Conservation (phyloP, 2,113 vertebrate species). For the Lepisosteus oculatus region DNA sequence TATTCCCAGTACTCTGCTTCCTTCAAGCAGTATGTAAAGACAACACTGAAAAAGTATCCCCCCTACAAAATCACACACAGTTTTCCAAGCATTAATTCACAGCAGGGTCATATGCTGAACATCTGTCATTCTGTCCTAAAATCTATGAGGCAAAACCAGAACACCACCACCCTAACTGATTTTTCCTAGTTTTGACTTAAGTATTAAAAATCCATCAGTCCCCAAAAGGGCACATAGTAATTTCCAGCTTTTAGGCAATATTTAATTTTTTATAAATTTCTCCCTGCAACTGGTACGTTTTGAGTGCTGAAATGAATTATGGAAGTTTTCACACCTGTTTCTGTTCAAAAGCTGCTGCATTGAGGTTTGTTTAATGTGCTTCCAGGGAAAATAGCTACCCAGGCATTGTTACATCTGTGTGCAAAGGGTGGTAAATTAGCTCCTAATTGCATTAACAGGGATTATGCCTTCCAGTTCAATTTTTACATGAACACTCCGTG, state of each 20-base stretch:
- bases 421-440: slow-evolving; percentile 89
- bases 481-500: slow-evolving; percentile 81
- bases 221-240: slow-evolving; percentile 82
- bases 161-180: slow-evolving; percentile 79
- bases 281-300: slow-evolving; percentile 68
- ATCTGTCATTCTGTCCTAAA: slow-evolving; percentile 86
- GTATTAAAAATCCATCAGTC: slow-evolving; percentile 82
- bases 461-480: slow-evolving; percentile 92
- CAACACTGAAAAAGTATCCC: slow-evolving; percentile 15
- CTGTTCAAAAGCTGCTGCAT: slow-evolving; percentile 77
- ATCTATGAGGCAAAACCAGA: slow-evolving; percentile 84
- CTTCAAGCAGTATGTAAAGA: slow-evolving; percentile 2
- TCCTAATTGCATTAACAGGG: slow-evolving; percentile 95
- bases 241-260: slow-evolving; percentile 62
- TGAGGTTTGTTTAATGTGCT: slow-evolving; percentile 75
- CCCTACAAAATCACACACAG: slow-evolving; percentile 39
- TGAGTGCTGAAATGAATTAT: slow-evolving; percentile 81
- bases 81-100: slow-evolving; percentile 79
- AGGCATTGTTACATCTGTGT: slow-evolving; percentile 87
- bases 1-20: background rate
- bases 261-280: slow-evolving; percentile 66
- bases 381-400: slow-evolving; percentile 77
- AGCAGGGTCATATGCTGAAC: slow-evolving; percentile 82
- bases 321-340: slow-evolving; percentile 92
- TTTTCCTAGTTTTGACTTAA: slow-evolving; percentile 83